Evolutionary conservation across 2,797 vertebrate species (phyloP), one percentile per base, ranked within the genome.

Genomic region (Bucorvus abyssinicus): DNA sequence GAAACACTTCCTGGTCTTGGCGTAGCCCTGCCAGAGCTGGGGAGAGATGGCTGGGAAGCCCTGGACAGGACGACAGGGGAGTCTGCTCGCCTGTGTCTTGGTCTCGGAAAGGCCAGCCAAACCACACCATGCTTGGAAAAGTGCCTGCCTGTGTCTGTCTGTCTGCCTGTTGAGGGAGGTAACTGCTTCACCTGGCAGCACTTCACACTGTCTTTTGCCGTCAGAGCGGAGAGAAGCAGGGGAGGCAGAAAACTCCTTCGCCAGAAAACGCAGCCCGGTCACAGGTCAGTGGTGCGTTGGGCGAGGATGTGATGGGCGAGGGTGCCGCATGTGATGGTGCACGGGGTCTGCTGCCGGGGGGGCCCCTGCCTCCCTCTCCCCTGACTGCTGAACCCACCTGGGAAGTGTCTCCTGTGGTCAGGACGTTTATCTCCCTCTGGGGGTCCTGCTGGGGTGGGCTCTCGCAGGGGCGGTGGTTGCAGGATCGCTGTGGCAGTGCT

Each of bases 401-500:
- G 22, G n/a, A 47, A 14, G 44, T 1, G 14, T n/a, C 73, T 22
- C 12, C 57, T 22, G 2, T 2, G 36, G 40, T 30, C 49, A 4
- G 34, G 38, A 15, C 34, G 2, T 20, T 34, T 12, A 18, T 63
- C 26, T 26, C 53, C 12, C 34, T 20, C 56, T 1, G 21, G 67
- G 87, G 36, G 30, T 42, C 47, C 36, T 20, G 0, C 14, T 1
- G 12, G 24, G 64, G 22, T 21, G 64, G 52, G 27, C 12, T 67
- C 21, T 42, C 32, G 10, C 2, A 0, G 34, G 23, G 30, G 30
- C 55, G 3, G 19, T 6, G 24, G 40, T 6, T 4, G 20, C 38
- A 12, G 53, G 70, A 5, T 4, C 0, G 1, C 8, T 36, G 83
- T 12, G 8, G 38, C 59, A 32, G 69, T 40, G 20, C 29, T 10